phyloP scores from a whole-genome alignment of 1,140 invertebrate species.

The Drosophila sucinea region DNA sequence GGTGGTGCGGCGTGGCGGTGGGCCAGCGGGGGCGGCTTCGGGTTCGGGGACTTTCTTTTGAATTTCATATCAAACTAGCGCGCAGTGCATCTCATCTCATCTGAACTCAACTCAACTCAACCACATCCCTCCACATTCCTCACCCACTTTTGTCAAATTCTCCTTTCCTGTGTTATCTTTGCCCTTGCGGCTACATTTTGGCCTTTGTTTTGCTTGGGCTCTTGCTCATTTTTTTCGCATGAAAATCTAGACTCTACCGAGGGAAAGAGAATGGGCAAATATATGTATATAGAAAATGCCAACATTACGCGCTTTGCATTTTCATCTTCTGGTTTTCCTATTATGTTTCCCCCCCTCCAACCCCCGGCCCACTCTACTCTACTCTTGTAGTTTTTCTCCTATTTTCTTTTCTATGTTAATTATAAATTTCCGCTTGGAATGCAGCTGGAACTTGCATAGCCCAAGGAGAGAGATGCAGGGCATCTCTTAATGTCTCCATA shows the following conservation, averaged over 20 bases:
- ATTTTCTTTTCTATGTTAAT: constrained; percentile 64
- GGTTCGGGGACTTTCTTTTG: constrained; percentile 18
- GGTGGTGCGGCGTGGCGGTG: too few relatives aligned
- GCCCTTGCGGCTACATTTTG: constrained; percentile 53
- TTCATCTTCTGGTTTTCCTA: constrained; percentile 54
- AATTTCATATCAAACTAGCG: constrained; percentile 54
- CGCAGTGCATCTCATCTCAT: constrained; percentile 43
- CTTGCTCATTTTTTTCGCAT: constrained; percentile 60
- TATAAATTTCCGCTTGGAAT: constrained; percentile 67
- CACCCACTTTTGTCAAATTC: constrained; percentile 4
- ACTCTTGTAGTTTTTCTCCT: background rate
- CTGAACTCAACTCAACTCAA: background rate
- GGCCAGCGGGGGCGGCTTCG: too few relatives aligned
- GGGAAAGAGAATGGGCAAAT: constrained; percentile 17
- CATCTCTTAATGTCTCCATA: constrained; percentile 51
- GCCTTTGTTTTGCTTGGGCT: constrained; percentile 62
- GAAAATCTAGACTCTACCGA: constrained; percentile 30
- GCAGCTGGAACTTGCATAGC: constrained; percentile 27
- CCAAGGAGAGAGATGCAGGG: constrained; percentile 13
- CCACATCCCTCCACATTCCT: constrained; percentile 2
- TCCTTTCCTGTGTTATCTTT: constrained; percentile 9
- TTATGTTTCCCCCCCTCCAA: constrained; percentile 4
- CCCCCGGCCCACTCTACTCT: too few relatives aligned
- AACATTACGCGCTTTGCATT: constrained; percentile 67
- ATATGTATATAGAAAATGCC: constrained; percentile 52